Conservation (phyloP, 2,797 vertebrate genomes). For the Channallabes apus region DNA sequence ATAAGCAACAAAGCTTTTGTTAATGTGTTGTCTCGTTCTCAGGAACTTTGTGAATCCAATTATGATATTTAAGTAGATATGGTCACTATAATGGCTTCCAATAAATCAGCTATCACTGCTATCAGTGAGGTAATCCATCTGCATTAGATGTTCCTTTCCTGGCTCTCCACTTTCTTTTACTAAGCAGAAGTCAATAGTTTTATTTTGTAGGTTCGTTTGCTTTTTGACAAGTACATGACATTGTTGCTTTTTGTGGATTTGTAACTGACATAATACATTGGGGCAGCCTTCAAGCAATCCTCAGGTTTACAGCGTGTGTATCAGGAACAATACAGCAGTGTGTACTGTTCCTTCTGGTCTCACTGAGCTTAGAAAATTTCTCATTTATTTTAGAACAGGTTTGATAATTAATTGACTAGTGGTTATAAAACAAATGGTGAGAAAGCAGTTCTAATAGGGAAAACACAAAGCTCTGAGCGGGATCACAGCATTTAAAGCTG, state of each 20-base stretch:
- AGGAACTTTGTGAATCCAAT: slow-evolving; percentile 62
- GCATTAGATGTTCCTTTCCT: slow-evolving; percentile 52
- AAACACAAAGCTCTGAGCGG: not conserved
- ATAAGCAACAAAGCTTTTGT: not conserved
- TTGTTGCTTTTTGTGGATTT: not conserved
- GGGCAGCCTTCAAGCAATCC: not conserved
- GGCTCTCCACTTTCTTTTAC: slow-evolving; percentile 32
- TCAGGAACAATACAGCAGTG: not conserved
- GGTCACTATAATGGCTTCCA: slow-evolving; percentile 45
- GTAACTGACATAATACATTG: slow-evolving; percentile 6
- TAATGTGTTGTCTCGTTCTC: slow-evolving; percentile 47
- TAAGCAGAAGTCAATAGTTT: slow-evolving; percentile 22
- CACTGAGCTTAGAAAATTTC: not conserved
- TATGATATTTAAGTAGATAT: slow-evolving; percentile 58
- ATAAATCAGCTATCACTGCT: slow-evolving; percentile 48
- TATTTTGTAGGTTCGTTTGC: not conserved
- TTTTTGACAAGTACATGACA: not conserved
- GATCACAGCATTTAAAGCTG: not conserved
- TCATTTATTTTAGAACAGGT: slow-evolving; percentile 15
- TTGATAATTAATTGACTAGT: slow-evolving; percentile 16
- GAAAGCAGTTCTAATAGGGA: not conserved
- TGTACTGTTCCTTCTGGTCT: not conserved
- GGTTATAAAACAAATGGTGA: slow-evolving; percentile 3
- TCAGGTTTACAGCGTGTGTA: not conserved
- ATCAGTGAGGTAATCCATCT: slow-evolving; percentile 25